A percentile compares a stretch with the other conserved stretches of the same genome.
These are phyloP conservation scores for Agrochola circellaris DNA, from an alignment of 2,888 invertebrate species.

Conservation along the genomic window DNA sequence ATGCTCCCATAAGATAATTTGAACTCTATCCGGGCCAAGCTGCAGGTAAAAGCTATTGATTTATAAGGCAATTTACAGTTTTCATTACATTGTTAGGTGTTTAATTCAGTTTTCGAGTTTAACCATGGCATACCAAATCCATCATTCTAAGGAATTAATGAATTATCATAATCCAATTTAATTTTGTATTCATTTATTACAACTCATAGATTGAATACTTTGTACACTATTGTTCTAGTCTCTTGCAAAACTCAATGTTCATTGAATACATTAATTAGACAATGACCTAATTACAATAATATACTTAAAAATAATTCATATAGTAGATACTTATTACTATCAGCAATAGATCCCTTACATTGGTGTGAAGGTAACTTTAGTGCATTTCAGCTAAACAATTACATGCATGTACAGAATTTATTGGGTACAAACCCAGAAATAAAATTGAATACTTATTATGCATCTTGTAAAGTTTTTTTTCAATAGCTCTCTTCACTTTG, in stretches of 20 bases:
- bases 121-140: not conserved
- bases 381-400: slow-evolving; percentile 22
- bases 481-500: not conserved
- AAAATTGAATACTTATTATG: not conserved
- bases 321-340: slow-evolving; percentile 2
- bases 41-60: not conserved
- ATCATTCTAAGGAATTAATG: not conserved
- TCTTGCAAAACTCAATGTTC: slow-evolving; percentile 45
- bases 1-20: not conserved
- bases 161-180: slow-evolving; percentile 2
- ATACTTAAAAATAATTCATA: slow-evolving; percentile 21
- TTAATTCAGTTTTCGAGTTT: not conserved
- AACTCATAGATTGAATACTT: slow-evolving; percentile 18
- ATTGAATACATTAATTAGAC: slow-evolving; percentile 54
- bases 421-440: slow-evolving; percentile 16
- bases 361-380: not conserved
- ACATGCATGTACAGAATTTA: not conserved
- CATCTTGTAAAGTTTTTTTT: not conserved
- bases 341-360: not conserved
- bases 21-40: not conserved
- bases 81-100: not conserved
- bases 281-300: slow-evolving; percentile 57
- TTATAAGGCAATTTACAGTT: not conserved
- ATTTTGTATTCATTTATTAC: slow-evolving; percentile 3
- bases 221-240: slow-evolving; percentile 47